These are phyloP conservation scores for Mercenaria mercenaria DNA, from an alignment of 1,140 invertebrate species.

Conservation along the genomic window DNA sequence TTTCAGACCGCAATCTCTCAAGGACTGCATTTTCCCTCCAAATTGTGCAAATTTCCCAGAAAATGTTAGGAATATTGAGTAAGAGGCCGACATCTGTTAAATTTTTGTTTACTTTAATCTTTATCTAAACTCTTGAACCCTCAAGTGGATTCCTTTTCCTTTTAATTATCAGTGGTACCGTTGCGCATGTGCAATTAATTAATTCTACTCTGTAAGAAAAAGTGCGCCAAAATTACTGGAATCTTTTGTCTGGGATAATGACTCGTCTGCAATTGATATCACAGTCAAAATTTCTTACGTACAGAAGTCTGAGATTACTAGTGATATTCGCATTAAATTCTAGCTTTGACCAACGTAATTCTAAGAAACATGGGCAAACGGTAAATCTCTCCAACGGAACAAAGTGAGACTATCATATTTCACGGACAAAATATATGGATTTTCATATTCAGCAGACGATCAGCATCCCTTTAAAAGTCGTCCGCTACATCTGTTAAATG, in stretches of 20 bases:
- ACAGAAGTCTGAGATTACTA: too few species aligned
- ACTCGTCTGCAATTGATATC: slow-evolving; percentile 16
- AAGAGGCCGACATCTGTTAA: slow-evolving; percentile 41
- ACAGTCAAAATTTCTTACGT: neutral
- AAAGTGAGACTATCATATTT: neutral
- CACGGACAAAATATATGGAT: neutral
- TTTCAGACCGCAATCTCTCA: neutral
- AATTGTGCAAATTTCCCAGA: slow-evolving; percentile 35
- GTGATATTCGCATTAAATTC: too few species aligned
- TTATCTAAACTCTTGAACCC: slow-evolving; percentile 32
- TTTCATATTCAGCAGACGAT: slow-evolving; percentile 8
- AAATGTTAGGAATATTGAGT: neutral
- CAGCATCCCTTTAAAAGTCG: neutral
- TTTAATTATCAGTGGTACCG: slow-evolving; percentile 30
- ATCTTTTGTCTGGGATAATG: slow-evolving; percentile 5
- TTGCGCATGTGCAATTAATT: slow-evolving; percentile 61
- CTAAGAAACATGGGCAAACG: too few species aligned
- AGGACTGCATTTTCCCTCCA: slow-evolving; percentile 30
- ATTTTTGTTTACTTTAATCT: slow-evolving; percentile 44
- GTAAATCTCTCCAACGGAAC: too few species aligned
- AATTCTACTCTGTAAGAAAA: slow-evolving; percentile 28
- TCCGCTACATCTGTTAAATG: slow-evolving; percentile 31
- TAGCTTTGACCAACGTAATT: too few species aligned
- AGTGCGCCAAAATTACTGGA: slow-evolving; percentile 25
- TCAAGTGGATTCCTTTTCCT: neutral